Evolutionary conservation across 2,888 invertebrate species (phyloP).

Genomic region (Apoda limacodes): DNA sequence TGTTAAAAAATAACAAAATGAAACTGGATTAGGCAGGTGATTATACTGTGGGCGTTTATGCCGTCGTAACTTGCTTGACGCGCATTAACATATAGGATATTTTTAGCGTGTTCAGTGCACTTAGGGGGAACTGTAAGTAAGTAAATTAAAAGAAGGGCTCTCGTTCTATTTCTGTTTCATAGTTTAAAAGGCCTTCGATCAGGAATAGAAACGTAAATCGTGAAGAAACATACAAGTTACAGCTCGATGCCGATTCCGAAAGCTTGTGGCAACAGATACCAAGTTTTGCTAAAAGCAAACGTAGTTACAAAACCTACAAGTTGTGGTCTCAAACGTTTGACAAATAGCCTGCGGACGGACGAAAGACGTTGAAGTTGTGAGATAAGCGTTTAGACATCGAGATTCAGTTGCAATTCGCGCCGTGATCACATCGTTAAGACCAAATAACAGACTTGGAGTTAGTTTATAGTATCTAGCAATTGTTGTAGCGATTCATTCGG

Average conservation of each 20-base stretch:
- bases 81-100: slow-evolving; percentile 43
- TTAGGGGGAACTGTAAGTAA: slow-evolving; percentile 29
- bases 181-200: too few relatives aligned
- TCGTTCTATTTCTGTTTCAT: slow-evolving; percentile 29
- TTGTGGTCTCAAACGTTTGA: slow-evolving; percentile 46
- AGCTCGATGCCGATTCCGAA: slow-evolving; percentile 42
- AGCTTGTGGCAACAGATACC: slow-evolving; percentile 50
- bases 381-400: slow-evolving; percentile 19
- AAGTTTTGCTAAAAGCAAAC: slow-evolving; percentile 47
- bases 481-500: slow-evolving; percentile 31
- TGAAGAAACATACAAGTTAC: slow-evolving; percentile 35
- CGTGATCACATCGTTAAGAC: slow-evolving; percentile 7
- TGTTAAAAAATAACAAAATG: too few relatives aligned
- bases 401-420: slow-evolving; percentile 12
- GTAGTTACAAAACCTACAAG: slow-evolving; percentile 45
- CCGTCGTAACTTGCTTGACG: slow-evolving; percentile 32
- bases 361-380: slow-evolving; percentile 25
- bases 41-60: slow-evolving; percentile 39
- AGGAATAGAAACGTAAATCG: too few relatives aligned
- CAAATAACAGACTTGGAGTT: slow-evolving; percentile 10
- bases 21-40: too few relatives aligned
- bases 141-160: slow-evolving; percentile 30
- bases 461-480: not conserved
- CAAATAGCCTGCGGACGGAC: slow-evolving; percentile 40
- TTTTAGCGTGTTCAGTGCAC: slow-evolving; percentile 44